Percentiles rank a stretch among this genome's conserved stretches.
These are phyloP conservation scores for Istiophorus platypterus DNA, from an alignment of 2,113 vertebrate genomes.

Conservation along the genomic window DNA sequence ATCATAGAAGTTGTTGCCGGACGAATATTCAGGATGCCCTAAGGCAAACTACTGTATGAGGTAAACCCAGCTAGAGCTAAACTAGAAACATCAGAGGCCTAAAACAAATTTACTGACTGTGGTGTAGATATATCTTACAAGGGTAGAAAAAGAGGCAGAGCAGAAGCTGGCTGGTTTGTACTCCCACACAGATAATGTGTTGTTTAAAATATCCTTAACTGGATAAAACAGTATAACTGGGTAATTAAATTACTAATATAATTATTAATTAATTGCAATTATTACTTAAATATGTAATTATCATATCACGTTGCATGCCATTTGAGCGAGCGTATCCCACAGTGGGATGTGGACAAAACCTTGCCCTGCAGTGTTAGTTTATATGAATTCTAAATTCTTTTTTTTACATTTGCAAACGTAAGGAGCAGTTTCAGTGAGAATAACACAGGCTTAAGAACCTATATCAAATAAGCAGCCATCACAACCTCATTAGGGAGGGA, in stretches of 20 bases:
- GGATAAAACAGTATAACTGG: too few relatives aligned
- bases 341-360: background rate
- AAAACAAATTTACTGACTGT: background rate
- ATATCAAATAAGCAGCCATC: constrained; percentile 1
- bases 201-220: background rate
- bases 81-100: background rate
- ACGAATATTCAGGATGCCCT: constrained; percentile 35
- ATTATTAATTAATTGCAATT: too few relatives aligned
- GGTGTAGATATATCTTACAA: background rate
- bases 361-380: background rate
- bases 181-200: background rate
- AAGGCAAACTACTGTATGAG: constrained; percentile 1
- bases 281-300: too few relatives aligned
- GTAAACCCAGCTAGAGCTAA: background rate
- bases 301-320: background rate
- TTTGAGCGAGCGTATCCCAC: background rate
- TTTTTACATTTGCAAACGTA: background rate
- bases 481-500: background rate
- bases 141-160: background rate
- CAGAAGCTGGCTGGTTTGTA: background rate
- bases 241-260: background rate
- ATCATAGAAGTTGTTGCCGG: constrained; percentile 39
- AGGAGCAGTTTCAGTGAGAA: background rate
- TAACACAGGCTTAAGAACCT: background rate
- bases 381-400: background rate